Base-by-base conservation (phyloP, 2,888 invertebrate genomes). In the Meiosimyza platycephala region DNA sequence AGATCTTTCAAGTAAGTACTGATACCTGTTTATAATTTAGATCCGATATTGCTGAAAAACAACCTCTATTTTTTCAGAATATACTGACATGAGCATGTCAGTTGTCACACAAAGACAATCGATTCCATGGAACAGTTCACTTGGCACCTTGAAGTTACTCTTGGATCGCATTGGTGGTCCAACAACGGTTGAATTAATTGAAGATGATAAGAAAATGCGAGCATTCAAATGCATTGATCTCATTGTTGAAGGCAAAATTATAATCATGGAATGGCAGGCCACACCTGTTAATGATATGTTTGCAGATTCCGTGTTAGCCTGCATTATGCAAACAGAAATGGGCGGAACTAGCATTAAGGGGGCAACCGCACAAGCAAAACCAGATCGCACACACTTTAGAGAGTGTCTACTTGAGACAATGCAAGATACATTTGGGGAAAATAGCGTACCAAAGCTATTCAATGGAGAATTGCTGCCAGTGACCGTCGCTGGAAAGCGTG, bases 231-330 rank as follows among this genome's bases (percentile, higher is more conserved):
- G 93, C 77, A 89, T 99, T 59, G 95, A 95, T 77, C 91, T 98
- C 52, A 91, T 90, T 0, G 89, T 96, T 16, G 96, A 97, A 78
- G 92, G 92, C 52, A 93, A 93, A 85, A 91, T 95, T 78, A 93
- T 97, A 47, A 92, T 94, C 0, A 90, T 99, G 73, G 97, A 98
- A 91, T 99, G 99, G 99, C 90, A 93, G 60, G 96, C 98, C 9
- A 95, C 94, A 83, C 98, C 99, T 0, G 94, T 98, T 62, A 94
- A 96, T 83, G 99, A 99, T 88, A 98, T 99, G 97, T 99, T 94
- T 88, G 98, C 99, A 47, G 99, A 99, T 89, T 95, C 98, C 47
- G 93, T 97, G 47, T 90, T 98, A 71, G 94, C 95, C 0, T 96
- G 94, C 59, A 90, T 98, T 54, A 89, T 99, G 80, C 93, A 95